phyloP scores from a whole-genome alignment of 2,113 vertebrate genomes.

The Pteronura brasiliensis region DNA sequence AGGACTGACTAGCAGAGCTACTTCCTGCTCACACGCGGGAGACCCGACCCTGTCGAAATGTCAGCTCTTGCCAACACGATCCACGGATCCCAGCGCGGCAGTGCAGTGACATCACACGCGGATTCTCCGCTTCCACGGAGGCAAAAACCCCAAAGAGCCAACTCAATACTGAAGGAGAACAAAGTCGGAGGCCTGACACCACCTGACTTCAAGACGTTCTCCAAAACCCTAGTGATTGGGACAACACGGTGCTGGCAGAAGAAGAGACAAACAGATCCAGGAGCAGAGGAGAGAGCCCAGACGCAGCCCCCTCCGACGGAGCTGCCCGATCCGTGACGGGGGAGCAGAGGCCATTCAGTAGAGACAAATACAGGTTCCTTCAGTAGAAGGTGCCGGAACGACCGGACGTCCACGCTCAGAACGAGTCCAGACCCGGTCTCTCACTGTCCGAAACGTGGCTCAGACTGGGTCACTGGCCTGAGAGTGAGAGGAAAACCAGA shows the following conservation, averaged over 20 bases:
- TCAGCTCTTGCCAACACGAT: neutral
- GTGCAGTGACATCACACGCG: neutral
- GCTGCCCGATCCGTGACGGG: neutral
- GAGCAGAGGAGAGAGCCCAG: neutral
- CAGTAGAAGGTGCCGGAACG: neutral
- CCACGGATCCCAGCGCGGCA: neutral
- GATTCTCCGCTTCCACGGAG: neutral
- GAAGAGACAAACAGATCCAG: neutral
- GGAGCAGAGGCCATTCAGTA: fast-evolving
- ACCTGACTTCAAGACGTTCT: neutral
- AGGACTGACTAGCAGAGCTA: neutral
- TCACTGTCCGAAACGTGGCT: neutral
- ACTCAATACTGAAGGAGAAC: neutral
- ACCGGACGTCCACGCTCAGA: fast-evolving
- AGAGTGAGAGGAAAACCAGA: fast-evolving
- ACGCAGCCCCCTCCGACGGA: neutral
- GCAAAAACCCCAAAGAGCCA: neutral
- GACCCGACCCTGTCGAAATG: neutral
- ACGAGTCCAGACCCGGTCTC: neutral
- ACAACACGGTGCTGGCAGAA: fast-evolving
- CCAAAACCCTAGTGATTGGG: neutral
- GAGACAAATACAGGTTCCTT: neutral
- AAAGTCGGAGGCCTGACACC: neutral
- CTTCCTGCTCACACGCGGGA: neutral
- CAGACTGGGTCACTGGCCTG: no score